Evolutionary conservation across 2,888 invertebrate species (phyloP).

Genomic region (Anthophora plumipes): DNA sequence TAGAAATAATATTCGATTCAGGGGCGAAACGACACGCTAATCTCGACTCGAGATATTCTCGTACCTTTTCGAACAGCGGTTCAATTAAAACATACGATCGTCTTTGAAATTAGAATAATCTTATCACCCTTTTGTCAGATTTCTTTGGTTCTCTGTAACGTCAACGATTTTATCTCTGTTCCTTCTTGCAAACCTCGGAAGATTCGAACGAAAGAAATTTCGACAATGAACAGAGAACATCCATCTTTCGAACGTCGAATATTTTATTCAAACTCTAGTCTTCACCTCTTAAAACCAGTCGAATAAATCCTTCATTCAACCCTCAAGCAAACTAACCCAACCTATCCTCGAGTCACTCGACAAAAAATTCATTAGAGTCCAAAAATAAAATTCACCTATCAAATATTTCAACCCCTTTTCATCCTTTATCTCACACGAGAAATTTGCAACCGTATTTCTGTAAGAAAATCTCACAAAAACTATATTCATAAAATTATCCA

Average conservation of each 20-base stretch:
- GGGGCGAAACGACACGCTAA: slow-evolving; percentile 36
- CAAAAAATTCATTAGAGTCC: no score
- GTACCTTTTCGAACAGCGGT: background rate
- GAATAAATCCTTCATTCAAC: background rate
- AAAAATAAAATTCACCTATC: no score
- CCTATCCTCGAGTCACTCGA: no score
- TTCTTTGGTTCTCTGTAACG: no score
- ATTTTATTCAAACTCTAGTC: background rate
- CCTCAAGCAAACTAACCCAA: background rate
- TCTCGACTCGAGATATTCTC: slow-evolving; percentile 24
- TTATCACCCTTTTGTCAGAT: no score
- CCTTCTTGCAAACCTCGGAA: no score
- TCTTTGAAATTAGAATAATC: no score
- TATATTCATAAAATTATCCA: background rate
- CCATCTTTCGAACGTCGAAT: slow-evolving; percentile 4
- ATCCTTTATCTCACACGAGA: background rate
- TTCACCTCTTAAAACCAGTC: background rate
- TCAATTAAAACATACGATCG: no score
- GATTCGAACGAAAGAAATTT: background rate
- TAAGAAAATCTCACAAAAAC: background rate
- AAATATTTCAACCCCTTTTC: no score
- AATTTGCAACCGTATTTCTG: background rate
- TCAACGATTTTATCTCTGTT: no score
- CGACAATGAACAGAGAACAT: background rate
- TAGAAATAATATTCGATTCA: slow-evolving; percentile 41